These are phyloP conservation scores for Protophormia terraenovae DNA, from an alignment of 2,888 invertebrate species.

Conservation along the genomic window DNA sequence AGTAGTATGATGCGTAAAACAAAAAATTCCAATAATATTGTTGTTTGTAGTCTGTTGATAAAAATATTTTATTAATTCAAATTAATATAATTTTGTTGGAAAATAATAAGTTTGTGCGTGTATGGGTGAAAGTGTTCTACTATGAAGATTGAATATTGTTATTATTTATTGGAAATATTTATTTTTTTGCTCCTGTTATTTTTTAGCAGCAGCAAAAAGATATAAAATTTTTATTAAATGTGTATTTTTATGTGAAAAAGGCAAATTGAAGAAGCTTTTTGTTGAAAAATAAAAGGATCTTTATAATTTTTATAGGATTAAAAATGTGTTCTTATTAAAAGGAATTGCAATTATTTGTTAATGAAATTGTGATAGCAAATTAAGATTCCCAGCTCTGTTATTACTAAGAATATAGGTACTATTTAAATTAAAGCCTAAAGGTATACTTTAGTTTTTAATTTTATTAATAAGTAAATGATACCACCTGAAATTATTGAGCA, in stretches of 20 bases:
- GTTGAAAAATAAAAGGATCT: not conserved
- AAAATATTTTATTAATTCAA: slow-evolving; percentile 80
- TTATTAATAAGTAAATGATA: not conserved
- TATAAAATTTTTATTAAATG: not conserved
- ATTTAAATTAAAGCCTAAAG: not conserved
- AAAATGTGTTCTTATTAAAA: too few relatives aligned
- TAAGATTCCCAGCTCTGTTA: not conserved
- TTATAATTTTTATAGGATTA: too few relatives aligned
- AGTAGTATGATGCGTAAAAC: not conserved
- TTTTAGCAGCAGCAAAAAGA: not conserved
- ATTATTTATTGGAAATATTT: too few relatives aligned
- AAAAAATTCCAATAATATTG: slow-evolving; percentile 34
- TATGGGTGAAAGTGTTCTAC: too few relatives aligned
- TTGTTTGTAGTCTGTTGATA: slow-evolving; percentile 29
- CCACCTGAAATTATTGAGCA: too few relatives aligned
- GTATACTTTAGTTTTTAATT: not conserved
- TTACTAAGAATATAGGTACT: too few relatives aligned
- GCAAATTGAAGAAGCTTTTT: not conserved
- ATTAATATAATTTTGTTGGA: slow-evolving; percentile 76
- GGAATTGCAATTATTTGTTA: not conserved
- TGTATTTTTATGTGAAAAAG: not conserved
- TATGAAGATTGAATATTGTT: too few relatives aligned
- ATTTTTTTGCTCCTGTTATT: too few relatives aligned
- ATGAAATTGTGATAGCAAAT: not conserved
- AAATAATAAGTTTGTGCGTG: slow-evolving; percentile 18